Evolutionary conservation across 2,888 invertebrate species (phyloP).

Genomic region (Orgyia antiqua): DNA sequence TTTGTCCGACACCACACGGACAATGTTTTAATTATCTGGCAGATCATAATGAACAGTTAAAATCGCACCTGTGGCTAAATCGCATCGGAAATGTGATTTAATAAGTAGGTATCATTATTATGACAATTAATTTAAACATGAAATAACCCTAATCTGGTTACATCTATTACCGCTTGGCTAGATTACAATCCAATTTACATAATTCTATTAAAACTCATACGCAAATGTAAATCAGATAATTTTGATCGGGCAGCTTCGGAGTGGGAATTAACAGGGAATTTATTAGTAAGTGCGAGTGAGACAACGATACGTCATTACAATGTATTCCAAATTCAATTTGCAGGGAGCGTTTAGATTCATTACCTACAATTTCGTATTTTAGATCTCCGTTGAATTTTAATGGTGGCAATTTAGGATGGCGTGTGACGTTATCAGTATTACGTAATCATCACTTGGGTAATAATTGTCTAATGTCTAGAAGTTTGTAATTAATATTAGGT

Average conservation of each 20-base stretch:
- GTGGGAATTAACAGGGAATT: conserved; percentile 23
- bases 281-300: conserved; percentile 24
- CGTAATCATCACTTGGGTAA: conserved; percentile 33
- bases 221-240: conserved; percentile 17
- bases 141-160: too few species aligned
- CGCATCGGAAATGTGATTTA: too few species aligned
- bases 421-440: conserved; percentile 40
- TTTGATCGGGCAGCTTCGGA: conserved; percentile 6
- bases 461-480: conserved; percentile 21
- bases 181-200: conserved; percentile 6
- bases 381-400: conserved; percentile 49
- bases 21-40: too few species aligned
- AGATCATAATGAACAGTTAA: too few species aligned
- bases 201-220: conserved; percentile 5
- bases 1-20: too few species aligned
- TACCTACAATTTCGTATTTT: conserved; percentile 47
- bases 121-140: too few species aligned
- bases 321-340: conserved; percentile 39
- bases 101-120: too few species aligned
- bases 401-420: conserved; percentile 52
- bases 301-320: conserved; percentile 27
- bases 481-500: conserved; percentile 27
- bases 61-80: too few species aligned
- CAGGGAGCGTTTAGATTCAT: conserved; percentile 36
- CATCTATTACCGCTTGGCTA: too few species aligned